Conservation (phyloP, 2,888 invertebrate species). For the Venusia cambrica region DNA sequence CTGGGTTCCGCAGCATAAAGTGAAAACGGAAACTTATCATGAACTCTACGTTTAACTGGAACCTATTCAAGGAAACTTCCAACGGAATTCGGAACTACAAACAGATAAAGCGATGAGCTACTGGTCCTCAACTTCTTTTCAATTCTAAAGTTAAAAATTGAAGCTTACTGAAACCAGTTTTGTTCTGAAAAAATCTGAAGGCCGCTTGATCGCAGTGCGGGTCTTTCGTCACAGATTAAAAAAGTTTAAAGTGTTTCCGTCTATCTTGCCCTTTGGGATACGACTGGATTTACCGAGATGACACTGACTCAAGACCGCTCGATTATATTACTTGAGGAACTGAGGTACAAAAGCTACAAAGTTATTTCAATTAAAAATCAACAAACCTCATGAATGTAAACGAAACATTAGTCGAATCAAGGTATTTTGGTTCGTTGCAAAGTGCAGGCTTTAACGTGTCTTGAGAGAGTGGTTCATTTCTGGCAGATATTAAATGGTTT, state of each 20-base stretch:
- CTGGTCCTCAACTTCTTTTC: conserved; percentile 33
- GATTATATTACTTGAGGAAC: too few relatives aligned
- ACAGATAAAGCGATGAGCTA: conserved; percentile 37
- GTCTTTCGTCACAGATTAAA: conserved; percentile 50
- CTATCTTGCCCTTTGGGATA: conserved; percentile 32
- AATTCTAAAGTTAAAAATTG: conserved; percentile 45
- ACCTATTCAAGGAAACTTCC: conserved; percentile 18
- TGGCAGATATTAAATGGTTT: conserved; percentile 20
- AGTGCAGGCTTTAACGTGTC: conserved; percentile 18
- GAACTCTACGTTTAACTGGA: conserved; percentile 8
- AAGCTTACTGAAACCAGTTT: conserved; percentile 39
- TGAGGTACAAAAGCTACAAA: too few relatives aligned
- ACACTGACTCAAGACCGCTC: too few relatives aligned
- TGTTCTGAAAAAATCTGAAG: conserved; percentile 43
- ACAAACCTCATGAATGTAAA: too few relatives aligned
- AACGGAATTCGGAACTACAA: conserved; percentile 11
- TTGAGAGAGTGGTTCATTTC: conserved; percentile 9
- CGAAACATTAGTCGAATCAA: too few relatives aligned
- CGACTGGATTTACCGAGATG: conserved; percentile 30
- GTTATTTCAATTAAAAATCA: too few relatives aligned
- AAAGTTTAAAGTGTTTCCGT: conserved; percentile 48
- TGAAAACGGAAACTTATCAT: conserved; percentile 8
- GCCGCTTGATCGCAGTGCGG: conserved; percentile 34
- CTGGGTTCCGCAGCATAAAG: too few relatives aligned
- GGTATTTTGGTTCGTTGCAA: conserved; percentile 20